These are phyloP conservation scores for Hydrolagus colliei DNA, from an alignment of 2,797 vertebrate species.

Conservation along the genomic window DNA sequence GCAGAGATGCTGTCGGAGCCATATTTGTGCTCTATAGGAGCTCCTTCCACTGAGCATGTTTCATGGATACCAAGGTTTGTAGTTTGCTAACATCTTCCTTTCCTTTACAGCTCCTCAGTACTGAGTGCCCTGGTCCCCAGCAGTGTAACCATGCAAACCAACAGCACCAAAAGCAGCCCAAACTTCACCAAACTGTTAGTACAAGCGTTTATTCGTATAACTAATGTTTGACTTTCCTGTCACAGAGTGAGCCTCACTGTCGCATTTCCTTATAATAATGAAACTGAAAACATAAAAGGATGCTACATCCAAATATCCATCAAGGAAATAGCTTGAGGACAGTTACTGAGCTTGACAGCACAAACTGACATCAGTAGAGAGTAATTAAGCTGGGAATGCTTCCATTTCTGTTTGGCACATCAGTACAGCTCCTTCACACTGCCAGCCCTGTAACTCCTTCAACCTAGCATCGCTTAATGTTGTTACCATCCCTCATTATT, in stretches of 20 bases:
- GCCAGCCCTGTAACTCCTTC: no score
- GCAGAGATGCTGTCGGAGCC: no score
- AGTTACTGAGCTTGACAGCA: neutral
- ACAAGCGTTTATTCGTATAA: neutral
- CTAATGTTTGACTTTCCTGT: neutral
- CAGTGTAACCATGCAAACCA: slow-evolving; percentile 65
- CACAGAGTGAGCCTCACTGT: neutral
- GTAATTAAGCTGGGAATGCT: no score
- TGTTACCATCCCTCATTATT: no score
- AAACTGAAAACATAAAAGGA: neutral
- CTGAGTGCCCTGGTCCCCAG: slow-evolving; percentile 89
- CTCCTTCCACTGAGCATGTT: no score
- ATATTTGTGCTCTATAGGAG: no score
- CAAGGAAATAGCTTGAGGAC: neutral
- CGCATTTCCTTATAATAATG: neutral
- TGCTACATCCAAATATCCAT: neutral
- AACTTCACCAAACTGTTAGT: slow-evolving; percentile 91
- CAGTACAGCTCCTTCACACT: no score
- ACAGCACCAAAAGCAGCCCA: slow-evolving; percentile 63
- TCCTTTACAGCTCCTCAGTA: slow-evolving; percentile 73
- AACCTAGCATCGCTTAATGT: no score
- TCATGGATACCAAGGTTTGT: neutral
- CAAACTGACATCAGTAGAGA: no score
- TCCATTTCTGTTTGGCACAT: no score
- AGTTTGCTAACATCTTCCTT: slow-evolving; percentile 32